Evolutionary conservation across 2,888 invertebrate species (phyloP).

Genomic region (Synergus umbraculus): DNA sequence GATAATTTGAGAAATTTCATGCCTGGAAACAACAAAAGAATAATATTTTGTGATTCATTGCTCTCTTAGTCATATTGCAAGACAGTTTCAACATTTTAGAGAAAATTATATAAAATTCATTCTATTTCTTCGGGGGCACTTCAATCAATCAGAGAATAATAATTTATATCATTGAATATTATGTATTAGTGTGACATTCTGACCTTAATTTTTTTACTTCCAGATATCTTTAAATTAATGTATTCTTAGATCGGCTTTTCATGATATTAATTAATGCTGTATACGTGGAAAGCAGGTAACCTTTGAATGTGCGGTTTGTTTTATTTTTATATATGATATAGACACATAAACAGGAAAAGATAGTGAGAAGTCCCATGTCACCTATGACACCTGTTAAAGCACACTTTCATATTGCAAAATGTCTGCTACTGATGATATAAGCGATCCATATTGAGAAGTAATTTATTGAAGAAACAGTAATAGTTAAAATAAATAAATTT

Average conservation of each 20-base stretch:
- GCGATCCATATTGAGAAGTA: not conserved
- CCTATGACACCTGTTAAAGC: conserved; percentile 21
- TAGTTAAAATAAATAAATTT: not conserved
- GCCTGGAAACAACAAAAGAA: too few species aligned
- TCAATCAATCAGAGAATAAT: not conserved
- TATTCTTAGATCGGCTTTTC: not conserved
- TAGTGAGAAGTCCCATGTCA: not conserved
- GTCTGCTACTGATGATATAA: not conserved
- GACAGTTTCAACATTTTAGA: too few species aligned
- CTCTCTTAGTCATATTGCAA: too few species aligned
- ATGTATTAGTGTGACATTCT: not conserved
- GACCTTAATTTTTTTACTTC: not conserved
- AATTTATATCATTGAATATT: not conserved
- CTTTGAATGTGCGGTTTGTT: conserved; percentile 2
- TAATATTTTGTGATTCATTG: too few species aligned
- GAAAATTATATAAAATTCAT: too few species aligned
- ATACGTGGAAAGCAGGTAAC: not conserved
- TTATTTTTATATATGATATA: not conserved
- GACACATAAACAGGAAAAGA: not conserved
- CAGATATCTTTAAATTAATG: not conserved
- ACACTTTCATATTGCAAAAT: conserved; percentile 8
- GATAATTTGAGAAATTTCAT: too few species aligned
- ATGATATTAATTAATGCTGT: not conserved
- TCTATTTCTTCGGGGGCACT: too few species aligned
- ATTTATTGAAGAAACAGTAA: not conserved